Evolutionary conservation across 2,797 vertebrate species (phyloP), one percentile per base, ranked within the genome.

Genomic region (Nasua narica): DNA sequence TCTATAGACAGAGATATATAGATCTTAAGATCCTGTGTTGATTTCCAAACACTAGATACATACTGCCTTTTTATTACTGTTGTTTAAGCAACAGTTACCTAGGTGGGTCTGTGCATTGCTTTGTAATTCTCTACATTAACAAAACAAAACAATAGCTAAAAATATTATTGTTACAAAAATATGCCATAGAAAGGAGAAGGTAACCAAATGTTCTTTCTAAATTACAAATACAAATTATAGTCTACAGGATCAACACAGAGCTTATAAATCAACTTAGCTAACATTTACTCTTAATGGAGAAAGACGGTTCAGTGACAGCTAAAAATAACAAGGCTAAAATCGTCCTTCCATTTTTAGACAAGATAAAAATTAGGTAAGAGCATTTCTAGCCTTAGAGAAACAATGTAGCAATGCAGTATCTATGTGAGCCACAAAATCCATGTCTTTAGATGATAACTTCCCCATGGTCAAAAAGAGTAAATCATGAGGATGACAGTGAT

Each of bases 341-440:
- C 82, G 40, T 74, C 72, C 16, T 96, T 95, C 84, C 37, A 29
- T 85, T 94, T 90, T 96, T 79, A 90, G 70, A 93, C 25, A 87
- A 95, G 56, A 92, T 60, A 77, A 82, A 93, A 95, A 90, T 74
- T 77, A 95, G 70, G 62, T 78, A 90, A 87, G 65, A 81, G 54
- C 82, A 87, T 82, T 87, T 94, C 48, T 85, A 92, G 94, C 46
- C 50, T 83, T 32, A 86, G 43, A 90, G 84, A 81, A 96, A 92
- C 90, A 91, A 88, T 46, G 56, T 7, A 50, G 87, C 54, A 40
- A 88, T 40, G 52, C 19, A 56, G 54, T 29, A 86, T 83, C 50
- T 25, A 74, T 0, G 13, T 25, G 62, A 92, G 43, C 37, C 40
- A 84, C 62, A 81, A 52, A 87, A 76, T 27, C 56, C 72, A 40